Evolutionary conservation across 1,140 invertebrate species (phyloP).

Genomic region (Zaprionus inermis): DNA sequence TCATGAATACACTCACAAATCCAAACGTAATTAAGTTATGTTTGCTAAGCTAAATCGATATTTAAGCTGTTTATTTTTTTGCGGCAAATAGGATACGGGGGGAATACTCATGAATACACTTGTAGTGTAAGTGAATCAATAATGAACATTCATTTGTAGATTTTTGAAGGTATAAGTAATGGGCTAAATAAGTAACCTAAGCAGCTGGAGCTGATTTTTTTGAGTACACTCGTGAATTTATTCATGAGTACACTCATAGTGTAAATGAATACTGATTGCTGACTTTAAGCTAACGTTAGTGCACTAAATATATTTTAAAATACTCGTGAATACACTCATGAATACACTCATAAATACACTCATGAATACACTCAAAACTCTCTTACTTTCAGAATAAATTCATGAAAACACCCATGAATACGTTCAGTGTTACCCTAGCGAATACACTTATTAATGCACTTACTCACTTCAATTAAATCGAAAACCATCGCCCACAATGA

Average conservation of each 20-base stretch:
- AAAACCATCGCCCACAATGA: not conserved
- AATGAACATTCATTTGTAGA: not conserved
- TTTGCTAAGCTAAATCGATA: conserved; percentile 5
- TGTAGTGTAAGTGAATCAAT: not conserved
- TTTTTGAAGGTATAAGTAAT: not conserved
- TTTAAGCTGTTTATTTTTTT: not conserved
- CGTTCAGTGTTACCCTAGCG: no score
- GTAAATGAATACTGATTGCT: not conserved
- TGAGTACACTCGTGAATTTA: not conserved
- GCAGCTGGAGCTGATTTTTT: not conserved
- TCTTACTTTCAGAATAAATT: not conserved
- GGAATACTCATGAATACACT: not conserved
- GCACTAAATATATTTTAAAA: not conserved
- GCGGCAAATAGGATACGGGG: not conserved
- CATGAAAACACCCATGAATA: not conserved
- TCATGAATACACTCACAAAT: conserved; percentile 1
- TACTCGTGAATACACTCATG: not conserved
- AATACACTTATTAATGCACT: not conserved
- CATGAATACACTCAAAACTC: not conserved
- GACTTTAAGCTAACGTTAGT: not conserved
- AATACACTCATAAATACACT: not conserved
- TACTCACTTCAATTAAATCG: not conserved
- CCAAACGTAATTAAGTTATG: conserved; percentile 4
- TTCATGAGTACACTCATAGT: not conserved
- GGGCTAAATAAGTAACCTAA: not conserved